A percentile compares a stretch with the other conserved stretches of the same genome.
Conservation (phyloP, 2,797 vertebrate species). For the Brachymystax lenok region DNA sequence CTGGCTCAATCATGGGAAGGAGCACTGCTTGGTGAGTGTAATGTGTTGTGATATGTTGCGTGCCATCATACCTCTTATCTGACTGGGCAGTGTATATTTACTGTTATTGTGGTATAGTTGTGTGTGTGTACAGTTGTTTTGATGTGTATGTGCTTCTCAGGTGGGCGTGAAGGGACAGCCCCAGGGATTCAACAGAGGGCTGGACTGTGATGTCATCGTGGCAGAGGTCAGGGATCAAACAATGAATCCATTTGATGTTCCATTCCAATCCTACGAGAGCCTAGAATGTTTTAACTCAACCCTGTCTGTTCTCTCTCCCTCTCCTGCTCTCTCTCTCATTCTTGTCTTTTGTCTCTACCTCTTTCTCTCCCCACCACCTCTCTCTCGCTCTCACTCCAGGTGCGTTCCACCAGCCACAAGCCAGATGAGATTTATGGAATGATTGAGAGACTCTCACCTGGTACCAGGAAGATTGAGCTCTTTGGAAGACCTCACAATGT, state of each 20-base stretch:
- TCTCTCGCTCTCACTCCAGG: constrained; percentile 62
- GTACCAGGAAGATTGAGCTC: constrained; percentile 93
- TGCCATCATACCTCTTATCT: neutral
- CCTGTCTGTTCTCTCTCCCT: neutral
- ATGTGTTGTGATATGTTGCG: neutral
- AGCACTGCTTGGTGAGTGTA: constrained; percentile 4
- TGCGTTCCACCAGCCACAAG: constrained; percentile 94
- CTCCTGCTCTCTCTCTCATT: no score
- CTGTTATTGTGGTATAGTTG: constrained; percentile 11
- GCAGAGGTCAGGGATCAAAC: constrained; percentile 80
- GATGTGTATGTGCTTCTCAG: constrained; percentile 59
- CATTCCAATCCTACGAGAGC: neutral
- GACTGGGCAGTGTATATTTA: neutral
- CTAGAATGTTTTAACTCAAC: neutral
- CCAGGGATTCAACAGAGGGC: constrained; percentile 92
- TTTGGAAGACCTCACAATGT: constrained; percentile 93
- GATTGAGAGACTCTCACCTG: constrained; percentile 92
- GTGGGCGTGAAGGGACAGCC: constrained; percentile 93
- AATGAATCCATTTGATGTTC: neutral
- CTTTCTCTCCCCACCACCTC: no score
- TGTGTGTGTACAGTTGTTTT: neutral
- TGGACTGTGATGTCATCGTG: constrained; percentile 94
- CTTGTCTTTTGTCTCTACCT: no score
- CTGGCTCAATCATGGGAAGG: constrained; percentile 17
- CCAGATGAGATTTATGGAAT: constrained; percentile 96